Evolutionary conservation across 2,797 vertebrate genomes (phyloP), one percentile per base, ranked within the genome.

Genomic region (Pelodytes ibericus): DNA sequence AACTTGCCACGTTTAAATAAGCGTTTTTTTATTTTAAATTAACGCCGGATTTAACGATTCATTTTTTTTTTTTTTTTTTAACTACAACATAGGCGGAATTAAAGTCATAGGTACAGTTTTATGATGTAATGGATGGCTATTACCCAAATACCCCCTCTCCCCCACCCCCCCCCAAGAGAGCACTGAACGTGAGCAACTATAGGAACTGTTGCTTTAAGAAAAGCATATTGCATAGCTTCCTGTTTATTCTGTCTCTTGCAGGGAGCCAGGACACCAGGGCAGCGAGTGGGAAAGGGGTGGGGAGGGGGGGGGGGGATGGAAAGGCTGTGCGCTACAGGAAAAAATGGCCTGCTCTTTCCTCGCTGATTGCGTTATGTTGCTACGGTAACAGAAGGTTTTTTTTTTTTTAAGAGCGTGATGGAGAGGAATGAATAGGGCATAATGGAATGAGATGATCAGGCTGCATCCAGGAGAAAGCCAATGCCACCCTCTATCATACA

Each of bases 341-440:
- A 84, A 85, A 85, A 87, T 85, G 82, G 86, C 85, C 84, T 81
- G 73, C 79, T 81, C 61, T 86, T n/a, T 82, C 83, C 85, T 86
- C 81, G 79, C 29, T 81, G 73, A 86, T 70, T 86, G 84, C 85
- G 84, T 84, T 87, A 87, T 83, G 89, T 90, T 90, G 88, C 87
- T 88, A 89, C 88, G 86, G 88, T 83, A 88, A 91, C 84, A 80
- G 83, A 86, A 88, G 84, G n/a, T n/a, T n/a, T n/a, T n/a, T n/a
- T n/a, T n/a, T n/a, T n/a, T 85, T 86, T 87, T 86, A 80, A 84
- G 86, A 88, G 87, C 83, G n/a, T n/a, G 84, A 87, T 84, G 84
- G 85, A 81, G 85, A 87, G 84, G 87, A 20, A 87, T 82, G 81
- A 83, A 84, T 84, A 79, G 78, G 80, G 84, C 81, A 85, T 84